Evolutionary conservation across 2,113 vertebrate genomes (phyloP).

Genomic region (Cebidichthys violaceus): DNA sequence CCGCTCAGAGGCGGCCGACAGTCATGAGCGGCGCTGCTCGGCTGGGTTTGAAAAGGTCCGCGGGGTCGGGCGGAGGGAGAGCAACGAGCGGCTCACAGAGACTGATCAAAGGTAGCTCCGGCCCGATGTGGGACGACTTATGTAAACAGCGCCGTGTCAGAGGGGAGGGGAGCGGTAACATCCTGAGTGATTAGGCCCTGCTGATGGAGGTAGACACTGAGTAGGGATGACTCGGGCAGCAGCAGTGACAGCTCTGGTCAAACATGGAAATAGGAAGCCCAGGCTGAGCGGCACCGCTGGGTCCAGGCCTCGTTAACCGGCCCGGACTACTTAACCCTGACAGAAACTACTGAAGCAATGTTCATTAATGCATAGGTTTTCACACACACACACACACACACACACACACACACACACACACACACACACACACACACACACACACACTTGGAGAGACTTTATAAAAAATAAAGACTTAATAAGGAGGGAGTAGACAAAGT

Average conservation of each 20-base stretch:
- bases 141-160: constrained; percentile 82
- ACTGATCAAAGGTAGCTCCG: constrained; percentile 79
- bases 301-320: constrained; percentile 68
- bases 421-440: constrained; percentile 18
- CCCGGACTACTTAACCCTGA: constrained; percentile 60
- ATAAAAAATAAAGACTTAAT: background rate
- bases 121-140: constrained; percentile 77
- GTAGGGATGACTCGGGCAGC: constrained; percentile 73
- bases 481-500: background rate
- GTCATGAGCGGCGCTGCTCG: constrained; percentile 75
- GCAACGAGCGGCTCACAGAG: constrained; percentile 56
- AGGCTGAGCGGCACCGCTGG: constrained; percentile 66
- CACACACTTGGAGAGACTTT: background rate
- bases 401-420: constrained; percentile 27
- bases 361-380: constrained; percentile 32
- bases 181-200: constrained; percentile 81
- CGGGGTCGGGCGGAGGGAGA: constrained; percentile 64
- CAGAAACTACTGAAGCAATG: constrained; percentile 53
- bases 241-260: constrained; percentile 80
- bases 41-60: constrained; percentile 73
- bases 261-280: constrained; percentile 76
- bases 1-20: constrained; percentile 67
- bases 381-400: constrained; percentile 19
- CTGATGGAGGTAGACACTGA: constrained; percentile 76
- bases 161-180: constrained; percentile 80